These are phyloP conservation scores for Bradypodion pumilum DNA, from an alignment of 2,797 vertebrate genomes.

Conservation along the genomic window DNA sequence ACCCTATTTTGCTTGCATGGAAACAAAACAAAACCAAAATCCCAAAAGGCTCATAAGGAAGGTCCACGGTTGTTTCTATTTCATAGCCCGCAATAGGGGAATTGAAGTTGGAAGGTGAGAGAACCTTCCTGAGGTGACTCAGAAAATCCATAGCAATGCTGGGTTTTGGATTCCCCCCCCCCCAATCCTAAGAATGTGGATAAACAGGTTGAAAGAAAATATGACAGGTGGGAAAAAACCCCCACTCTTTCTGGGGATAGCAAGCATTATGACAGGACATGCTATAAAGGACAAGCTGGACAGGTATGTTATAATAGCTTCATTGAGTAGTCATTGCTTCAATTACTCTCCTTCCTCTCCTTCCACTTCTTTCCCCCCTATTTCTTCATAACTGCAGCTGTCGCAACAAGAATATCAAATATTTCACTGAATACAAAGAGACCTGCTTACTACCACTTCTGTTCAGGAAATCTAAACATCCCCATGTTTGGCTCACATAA, in stretches of 20 bases:
- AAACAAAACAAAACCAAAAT: not conserved
- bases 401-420: no score
- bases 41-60: not conserved
- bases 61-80: no score
- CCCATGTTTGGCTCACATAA: no score
- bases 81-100: not conserved
- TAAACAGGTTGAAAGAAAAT: not conserved
- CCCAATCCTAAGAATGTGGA: not conserved
- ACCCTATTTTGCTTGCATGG: no score
- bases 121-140: not conserved
- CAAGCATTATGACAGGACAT: not conserved
- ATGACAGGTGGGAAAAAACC: no score
- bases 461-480: not conserved
- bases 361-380: not conserved
- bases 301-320: not conserved
- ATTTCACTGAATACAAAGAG: no score
- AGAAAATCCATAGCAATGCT: no score
- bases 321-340: no score
- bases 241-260: not conserved
- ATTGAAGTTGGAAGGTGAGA: not conserved
- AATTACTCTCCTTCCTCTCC: not conserved
- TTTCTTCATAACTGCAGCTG: no score
- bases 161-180: no score
- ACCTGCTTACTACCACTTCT: not conserved
- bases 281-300: not conserved